Evolutionary conservation across 2,113 vertebrate genomes (phyloP), one percentile per base, ranked within the genome.

Genomic region (Gymnobelideus leadbeateri): DNA sequence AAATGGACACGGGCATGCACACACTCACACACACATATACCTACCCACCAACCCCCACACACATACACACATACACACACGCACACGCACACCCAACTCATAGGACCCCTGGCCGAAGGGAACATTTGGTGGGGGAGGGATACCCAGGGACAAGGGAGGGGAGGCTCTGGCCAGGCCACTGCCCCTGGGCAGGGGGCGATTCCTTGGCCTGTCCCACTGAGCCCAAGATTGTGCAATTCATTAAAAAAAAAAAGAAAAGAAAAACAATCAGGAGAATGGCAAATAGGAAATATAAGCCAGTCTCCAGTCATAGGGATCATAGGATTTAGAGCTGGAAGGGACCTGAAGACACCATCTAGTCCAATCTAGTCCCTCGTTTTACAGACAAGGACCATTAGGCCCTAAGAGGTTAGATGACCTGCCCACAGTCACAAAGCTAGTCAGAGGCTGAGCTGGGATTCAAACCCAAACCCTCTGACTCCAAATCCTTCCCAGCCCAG

Each of bases 211-310:
- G 91, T 96, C 97, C 97, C 98, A 96, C 97, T 95, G 51, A 97
- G 93, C 95, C 95, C 92, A 92, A 96, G 95, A 96, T 96, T 98
- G 97, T 98, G 98, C 98, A 97, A 98, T 96, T 97, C 89, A 93
- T 96, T 98, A 97, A 95, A 97, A 96, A 97, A 68, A 97, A 57
- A 97, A 97, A 97, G 93, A 96, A 97, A 95, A 31, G 55, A 89
- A 51, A 25, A 77, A 14, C 16, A 95, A 96, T 91, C 53, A 89
- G 95, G 91, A 95, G 95, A 97, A 95, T 89, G 95, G 61, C 94
- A 91, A 46, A 91, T 43, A 47, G 84, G 91, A 91, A 96, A 55
- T 90, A 96, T 94, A 96, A 97, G 98, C 98, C 96, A 93, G 93
- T 55, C 91, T 96, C 97, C 55, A 95, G 93, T 93, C 93, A 46